Evolutionary conservation across 2,113 vertebrate genomes (phyloP).

Genomic region (Burhinus bistriatus): DNA sequence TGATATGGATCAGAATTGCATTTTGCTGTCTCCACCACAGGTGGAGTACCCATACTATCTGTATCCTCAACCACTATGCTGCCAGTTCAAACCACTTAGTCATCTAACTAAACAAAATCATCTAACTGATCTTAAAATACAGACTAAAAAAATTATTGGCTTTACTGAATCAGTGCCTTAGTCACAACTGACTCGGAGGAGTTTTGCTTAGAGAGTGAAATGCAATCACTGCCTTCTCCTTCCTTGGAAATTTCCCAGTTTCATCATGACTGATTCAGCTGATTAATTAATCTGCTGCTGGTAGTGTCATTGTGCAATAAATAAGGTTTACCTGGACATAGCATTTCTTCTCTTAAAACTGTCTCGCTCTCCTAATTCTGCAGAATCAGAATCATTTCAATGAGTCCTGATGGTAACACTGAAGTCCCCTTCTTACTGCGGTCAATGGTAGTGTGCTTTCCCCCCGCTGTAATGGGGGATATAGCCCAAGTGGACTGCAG

Average conservation of each 20-base stretch:
- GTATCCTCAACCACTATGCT: not conserved
- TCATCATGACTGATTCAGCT: conserved; percentile 17
- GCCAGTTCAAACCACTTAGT: not conserved
- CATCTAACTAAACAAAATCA: not conserved
- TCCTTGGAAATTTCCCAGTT: conserved; percentile 26
- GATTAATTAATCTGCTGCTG: conserved; percentile 9
- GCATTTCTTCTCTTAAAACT: not conserved
- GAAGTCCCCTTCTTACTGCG: not conserved
- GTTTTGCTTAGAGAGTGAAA: conserved; percentile 33
- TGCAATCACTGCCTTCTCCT: not conserved
- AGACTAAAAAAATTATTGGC: not conserved
- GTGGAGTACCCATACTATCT: not conserved
- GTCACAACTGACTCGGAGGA: conserved; percentile 40
- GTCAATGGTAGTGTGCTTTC: not conserved
- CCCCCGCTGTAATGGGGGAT: not conserved
- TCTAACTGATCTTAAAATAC: not conserved
- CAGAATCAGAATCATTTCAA: not conserved
- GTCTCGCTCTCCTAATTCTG: not conserved
- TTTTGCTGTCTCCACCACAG: not conserved
- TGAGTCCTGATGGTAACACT: not conserved
- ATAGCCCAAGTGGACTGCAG: not conserved
- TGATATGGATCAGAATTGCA: not conserved
- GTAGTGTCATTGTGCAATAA: not conserved
- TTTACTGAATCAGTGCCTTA: conserved; percentile 54
- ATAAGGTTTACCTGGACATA: not conserved